Percentiles rank a stretch among this genome's conserved stretches.
phyloP scores from a whole-genome alignment of 2,888 invertebrate genomes.

The Cheilosia impressa region DNA sequence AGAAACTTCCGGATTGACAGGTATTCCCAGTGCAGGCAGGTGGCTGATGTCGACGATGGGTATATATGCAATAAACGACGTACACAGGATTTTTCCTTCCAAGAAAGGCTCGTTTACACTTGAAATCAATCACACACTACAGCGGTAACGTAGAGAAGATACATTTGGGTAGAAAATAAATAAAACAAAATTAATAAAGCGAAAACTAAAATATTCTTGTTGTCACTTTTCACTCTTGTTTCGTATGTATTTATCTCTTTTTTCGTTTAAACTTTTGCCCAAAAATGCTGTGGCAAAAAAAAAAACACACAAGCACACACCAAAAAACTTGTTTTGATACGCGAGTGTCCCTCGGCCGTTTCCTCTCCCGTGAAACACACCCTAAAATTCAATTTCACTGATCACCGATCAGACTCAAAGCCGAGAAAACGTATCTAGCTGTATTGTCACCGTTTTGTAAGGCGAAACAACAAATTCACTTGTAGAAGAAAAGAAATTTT shows the following conservation, averaged over 20 bases:
- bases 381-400: constrained; percentile 67
- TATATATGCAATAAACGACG: constrained; percentile 37
- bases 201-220: constrained; percentile 18
- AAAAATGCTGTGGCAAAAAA: constrained; percentile 15
- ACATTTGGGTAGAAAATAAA: constrained; percentile 20
- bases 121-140: constrained; percentile 70
- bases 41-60: constrained; percentile 38
- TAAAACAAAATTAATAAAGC: constrained; percentile 39
- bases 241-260: neutral
- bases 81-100: constrained; percentile 7
- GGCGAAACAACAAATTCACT: constrained; percentile 35
- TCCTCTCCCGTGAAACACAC: constrained; percentile 50
- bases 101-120: constrained; percentile 26
- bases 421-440: constrained; percentile 63
- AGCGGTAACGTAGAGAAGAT: constrained; percentile 69
- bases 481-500: constrained; percentile 59
- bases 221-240: constrained; percentile 51
- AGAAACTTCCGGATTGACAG: constrained; percentile 71
- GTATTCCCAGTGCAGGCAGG: constrained; percentile 60
- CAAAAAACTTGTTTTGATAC: constrained; percentile 61
- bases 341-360: constrained; percentile 34
- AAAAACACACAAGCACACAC: constrained; percentile 27
- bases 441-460: constrained; percentile 43
- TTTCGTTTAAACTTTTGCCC: constrained; percentile 44
- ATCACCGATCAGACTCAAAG: constrained; percentile 57